Conservation (phyloP, 2,797 vertebrate genomes). For the Galaxias olidus region DNA sequence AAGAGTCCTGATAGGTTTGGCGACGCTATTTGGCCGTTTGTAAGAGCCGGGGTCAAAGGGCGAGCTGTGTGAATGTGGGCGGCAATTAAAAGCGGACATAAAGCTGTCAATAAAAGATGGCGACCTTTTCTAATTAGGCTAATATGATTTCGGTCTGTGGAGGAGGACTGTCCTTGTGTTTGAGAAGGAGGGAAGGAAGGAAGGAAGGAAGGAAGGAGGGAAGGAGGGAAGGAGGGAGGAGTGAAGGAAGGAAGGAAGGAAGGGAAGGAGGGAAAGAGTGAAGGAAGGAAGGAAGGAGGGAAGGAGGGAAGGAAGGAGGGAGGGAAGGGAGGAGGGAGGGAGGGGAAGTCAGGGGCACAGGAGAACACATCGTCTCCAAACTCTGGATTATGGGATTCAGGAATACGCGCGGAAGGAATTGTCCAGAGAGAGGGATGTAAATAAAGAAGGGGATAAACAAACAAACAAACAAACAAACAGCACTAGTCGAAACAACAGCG, state of each 20-base stretch:
- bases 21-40: conserved; percentile 64
- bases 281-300: conserved; percentile 36
- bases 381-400: no score
- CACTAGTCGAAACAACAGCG: no score
- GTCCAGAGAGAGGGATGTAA: no score
- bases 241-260: conserved; percentile 29
- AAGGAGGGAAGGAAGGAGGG: conserved; percentile 29
- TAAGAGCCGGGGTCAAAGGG: conserved; percentile 71
- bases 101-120: conserved; percentile 81
- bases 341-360: conserved; percentile 1
- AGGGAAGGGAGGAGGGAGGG: conserved; percentile 38
- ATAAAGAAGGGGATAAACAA: no score
- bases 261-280: no score
- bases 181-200: conserved; percentile 40
- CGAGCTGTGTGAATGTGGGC: conserved; percentile 80
- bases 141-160: conserved; percentile 75
- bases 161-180: conserved; percentile 62
- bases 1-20: conserved; percentile 59
- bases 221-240: conserved; percentile 37
- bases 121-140: conserved; percentile 78
- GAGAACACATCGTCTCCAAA: no score
- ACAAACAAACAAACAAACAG: no score
- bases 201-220: conserved; percentile 26
- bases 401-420: no score
- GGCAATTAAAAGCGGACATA: conserved; percentile 82